Conservation (phyloP, 2,113 vertebrate species). For the Lepus europaeus region DNA sequence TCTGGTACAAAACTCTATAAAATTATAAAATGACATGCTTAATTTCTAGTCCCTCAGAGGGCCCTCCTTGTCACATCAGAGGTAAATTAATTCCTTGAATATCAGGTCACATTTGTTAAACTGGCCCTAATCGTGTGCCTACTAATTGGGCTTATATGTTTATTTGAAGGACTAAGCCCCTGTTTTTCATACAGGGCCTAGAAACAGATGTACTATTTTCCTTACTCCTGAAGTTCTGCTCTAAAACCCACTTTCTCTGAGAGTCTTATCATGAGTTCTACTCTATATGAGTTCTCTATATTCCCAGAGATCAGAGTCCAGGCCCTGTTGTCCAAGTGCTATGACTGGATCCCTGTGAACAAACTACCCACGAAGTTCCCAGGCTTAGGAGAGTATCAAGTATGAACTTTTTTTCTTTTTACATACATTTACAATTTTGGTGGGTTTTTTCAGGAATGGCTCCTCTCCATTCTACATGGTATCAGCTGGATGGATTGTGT, state of each 20-base stretch:
- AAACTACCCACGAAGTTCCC: background rate
- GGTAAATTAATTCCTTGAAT: constrained; percentile 9
- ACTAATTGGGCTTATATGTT: background rate
- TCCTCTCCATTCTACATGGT: background rate
- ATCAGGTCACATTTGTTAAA: constrained; percentile 42
- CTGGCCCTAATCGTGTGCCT: background rate
- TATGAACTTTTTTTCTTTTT: background rate
- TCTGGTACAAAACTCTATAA: constrained; percentile 9
- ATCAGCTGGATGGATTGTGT: background rate
- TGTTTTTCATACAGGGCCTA: background rate
- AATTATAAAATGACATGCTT: constrained; percentile 32
- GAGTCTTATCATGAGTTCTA: background rate
- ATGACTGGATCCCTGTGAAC: background rate
- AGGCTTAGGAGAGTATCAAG: background rate
- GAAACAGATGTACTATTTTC: background rate
- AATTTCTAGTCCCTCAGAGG: constrained; percentile 15
- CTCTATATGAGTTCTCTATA: background rate
- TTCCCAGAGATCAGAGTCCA: background rate
- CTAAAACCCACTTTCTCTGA: background rate
- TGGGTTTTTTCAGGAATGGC: background rate
- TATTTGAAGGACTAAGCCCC: background rate
- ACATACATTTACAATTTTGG: background rate
- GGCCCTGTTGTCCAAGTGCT: background rate
- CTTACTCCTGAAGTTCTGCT: background rate
- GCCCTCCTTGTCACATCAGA: background rate